Evolutionary conservation across 2,113 vertebrate genomes (phyloP).

Genomic region (Tyto alba): DNA sequence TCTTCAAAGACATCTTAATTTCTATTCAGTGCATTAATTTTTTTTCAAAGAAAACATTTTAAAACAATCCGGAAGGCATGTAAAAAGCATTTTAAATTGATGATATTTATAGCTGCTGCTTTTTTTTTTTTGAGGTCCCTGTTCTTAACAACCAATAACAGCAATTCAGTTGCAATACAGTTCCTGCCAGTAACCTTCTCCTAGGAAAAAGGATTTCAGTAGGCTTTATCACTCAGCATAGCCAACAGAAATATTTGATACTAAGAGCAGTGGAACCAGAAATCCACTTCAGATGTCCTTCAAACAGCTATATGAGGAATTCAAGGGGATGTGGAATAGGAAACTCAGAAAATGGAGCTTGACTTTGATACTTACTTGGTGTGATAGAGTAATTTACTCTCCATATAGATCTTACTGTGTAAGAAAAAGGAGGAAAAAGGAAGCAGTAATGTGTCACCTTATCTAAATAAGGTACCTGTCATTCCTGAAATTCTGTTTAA

Average conservation of each 20-base stretch:
- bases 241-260: constrained; percentile 68
- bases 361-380: constrained; percentile 74
- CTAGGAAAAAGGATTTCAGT: constrained; percentile 65
- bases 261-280: constrained; percentile 31
- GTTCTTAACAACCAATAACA: constrained; percentile 59
- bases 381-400: constrained; percentile 76
- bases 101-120: constrained; percentile 57
- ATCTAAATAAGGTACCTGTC: constrained; percentile 78
- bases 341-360: constrained; percentile 64
- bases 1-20: constrained; percentile 18
- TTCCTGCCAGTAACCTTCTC: constrained; percentile 64
- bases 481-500: constrained; percentile 72
- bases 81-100: constrained; percentile 53
- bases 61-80: constrained; percentile 38
- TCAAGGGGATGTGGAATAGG: constrained; percentile 65
- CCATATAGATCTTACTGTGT: constrained; percentile 63
- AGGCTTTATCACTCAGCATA: constrained; percentile 56
- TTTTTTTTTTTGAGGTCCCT: constrained; percentile 36
- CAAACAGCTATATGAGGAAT: constrained; percentile 64
- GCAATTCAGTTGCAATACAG: constrained; percentile 58
- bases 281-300: constrained; percentile 76
- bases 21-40: neutral
- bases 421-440: constrained; percentile 47
- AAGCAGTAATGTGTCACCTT: constrained; percentile 72
- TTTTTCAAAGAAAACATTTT: constrained; percentile 23